Evolutionary conservation across 2,888 invertebrate genomes (phyloP).

Genomic region (Ophion costatus): DNA sequence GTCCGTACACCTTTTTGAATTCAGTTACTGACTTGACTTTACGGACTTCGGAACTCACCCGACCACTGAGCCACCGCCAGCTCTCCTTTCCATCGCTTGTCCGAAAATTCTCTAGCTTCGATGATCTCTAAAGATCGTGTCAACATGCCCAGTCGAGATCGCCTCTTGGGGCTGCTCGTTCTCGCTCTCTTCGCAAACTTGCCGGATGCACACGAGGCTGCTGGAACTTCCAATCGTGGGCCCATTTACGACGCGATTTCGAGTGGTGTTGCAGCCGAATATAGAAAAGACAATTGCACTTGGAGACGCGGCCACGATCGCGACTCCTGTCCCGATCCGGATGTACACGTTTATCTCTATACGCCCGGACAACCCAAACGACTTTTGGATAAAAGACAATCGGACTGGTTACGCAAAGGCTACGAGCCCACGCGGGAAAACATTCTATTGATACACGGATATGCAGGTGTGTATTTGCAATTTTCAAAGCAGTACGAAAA

Average conservation of each 20-base stretch:
- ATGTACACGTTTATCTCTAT: slow-evolving; percentile 88
- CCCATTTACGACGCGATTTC: slow-evolving; percentile 81
- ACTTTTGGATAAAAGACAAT: slow-evolving; percentile 79
- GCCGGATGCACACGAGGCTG: slow-evolving; percentile 31
- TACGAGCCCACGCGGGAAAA: slow-evolving; percentile 90
- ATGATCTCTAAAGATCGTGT: neutral
- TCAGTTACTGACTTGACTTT: slow-evolving; percentile 52
- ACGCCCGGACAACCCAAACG: slow-evolving; percentile 85
- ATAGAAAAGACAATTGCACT: slow-evolving; percentile 88
- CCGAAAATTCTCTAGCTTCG: slow-evolving; percentile 9
- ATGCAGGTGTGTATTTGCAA: slow-evolving; percentile 85
- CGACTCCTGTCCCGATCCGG: slow-evolving; percentile 90
- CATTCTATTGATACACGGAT: slow-evolving; percentile 90
- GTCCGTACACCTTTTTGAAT: slow-evolving; percentile 20
- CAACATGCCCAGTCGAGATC: slow-evolving; percentile 7
- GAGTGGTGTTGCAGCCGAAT: slow-evolving; percentile 83
- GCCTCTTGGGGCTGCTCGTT: neutral
- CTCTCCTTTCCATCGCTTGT: neutral
- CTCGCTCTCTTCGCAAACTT: slow-evolving; percentile 19
- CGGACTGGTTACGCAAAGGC: slow-evolving; percentile 90
- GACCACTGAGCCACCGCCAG: neutral
- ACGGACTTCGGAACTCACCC: slow-evolving; percentile 46
- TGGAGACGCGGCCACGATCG: slow-evolving; percentile 88
- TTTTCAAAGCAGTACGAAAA: neutral
- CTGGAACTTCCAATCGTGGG: slow-evolving; percentile 68